These are phyloP conservation scores for Molorchus minor DNA, from an alignment of 2,888 invertebrate genomes.

Conservation along the genomic window DNA sequence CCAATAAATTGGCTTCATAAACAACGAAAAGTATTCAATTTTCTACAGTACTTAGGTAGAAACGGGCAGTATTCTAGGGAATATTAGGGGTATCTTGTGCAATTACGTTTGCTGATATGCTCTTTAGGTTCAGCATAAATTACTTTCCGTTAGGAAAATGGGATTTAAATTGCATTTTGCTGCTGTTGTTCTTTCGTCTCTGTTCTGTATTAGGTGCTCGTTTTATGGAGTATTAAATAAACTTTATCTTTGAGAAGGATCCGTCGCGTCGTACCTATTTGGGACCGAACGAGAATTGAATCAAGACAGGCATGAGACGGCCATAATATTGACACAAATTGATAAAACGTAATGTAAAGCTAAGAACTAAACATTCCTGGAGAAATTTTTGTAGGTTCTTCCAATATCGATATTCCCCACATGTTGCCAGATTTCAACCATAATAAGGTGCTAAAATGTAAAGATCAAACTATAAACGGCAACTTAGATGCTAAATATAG, in stretches of 20 bases:
- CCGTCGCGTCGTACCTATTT: constrained; percentile 1
- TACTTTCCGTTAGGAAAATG: constrained; percentile 7
- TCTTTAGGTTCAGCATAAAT: neutral
- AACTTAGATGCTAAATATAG: too few species aligned
- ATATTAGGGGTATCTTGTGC: too few species aligned
- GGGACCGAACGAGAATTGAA: neutral
- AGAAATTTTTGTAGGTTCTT: too few species aligned
- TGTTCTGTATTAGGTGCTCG: neutral
- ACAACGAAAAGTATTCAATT: too few species aligned
- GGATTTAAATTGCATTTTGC: constrained; percentile 4
- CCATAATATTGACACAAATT: neutral
- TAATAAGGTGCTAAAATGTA: too few species aligned
- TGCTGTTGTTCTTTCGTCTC: constrained; percentile 8
- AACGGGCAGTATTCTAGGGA: too few species aligned
- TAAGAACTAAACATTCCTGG: too few species aligned
- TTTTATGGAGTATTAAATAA: constrained; percentile 7
- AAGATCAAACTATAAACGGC: too few species aligned
- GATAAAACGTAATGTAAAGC: neutral
- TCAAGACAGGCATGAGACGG: neutral
- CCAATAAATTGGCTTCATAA: too few species aligned
- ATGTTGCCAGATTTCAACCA: too few species aligned
- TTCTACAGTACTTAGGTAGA: too few species aligned
- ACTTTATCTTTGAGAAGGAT: neutral
- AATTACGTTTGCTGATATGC: constrained; percentile 1
- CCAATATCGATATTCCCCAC: too few species aligned